A percentile compares a stretch with the other conserved stretches of the same genome.
Conservation (phyloP, 1,140 invertebrate species). For the Aethina tumida region DNA sequence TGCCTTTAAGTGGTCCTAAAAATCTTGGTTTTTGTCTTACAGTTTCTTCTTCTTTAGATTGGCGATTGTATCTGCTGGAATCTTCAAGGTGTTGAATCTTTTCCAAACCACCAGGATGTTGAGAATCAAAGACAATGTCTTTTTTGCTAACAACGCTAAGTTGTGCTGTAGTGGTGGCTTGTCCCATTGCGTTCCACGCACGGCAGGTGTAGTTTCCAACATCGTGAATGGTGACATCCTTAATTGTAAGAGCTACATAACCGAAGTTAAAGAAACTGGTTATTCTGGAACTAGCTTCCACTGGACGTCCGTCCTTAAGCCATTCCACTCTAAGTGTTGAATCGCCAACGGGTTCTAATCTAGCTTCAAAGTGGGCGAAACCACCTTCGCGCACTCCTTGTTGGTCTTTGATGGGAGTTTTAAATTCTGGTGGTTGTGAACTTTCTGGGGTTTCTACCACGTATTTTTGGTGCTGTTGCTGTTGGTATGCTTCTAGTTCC, state of each 20-base stretch:
- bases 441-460: constrained; percentile 69
- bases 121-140: constrained; percentile 75
- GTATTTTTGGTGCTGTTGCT: constrained; percentile 63
- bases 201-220: constrained; percentile 85
- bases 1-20: constrained; percentile 77
- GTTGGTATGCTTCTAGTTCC: constrained; percentile 84
- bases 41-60: constrained; percentile 59
- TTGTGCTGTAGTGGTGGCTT: constrained; percentile 80
- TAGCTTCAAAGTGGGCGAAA: constrained; percentile 92
- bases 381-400: constrained; percentile 81
- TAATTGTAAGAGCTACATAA: constrained; percentile 92
- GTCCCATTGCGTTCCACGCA: constrained; percentile 79
- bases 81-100: constrained; percentile 86
- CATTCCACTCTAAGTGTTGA: constrained; percentile 87
- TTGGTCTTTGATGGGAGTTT: constrained; percentile 85
- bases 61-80: constrained; percentile 54
- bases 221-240: constrained; percentile 83
- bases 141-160: constrained; percentile 77
- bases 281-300: constrained; percentile 87
- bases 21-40: constrained; percentile 74
- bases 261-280: constrained; percentile 95
- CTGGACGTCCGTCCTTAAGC: constrained; percentile 84
- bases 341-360: constrained; percentile 88
- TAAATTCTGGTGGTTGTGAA: constrained; percentile 77
- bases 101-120: constrained; percentile 77